These are phyloP conservation scores for Sturnus vulgaris DNA, from an alignment of 2,113 vertebrate genomes.

Conservation along the genomic window DNA sequence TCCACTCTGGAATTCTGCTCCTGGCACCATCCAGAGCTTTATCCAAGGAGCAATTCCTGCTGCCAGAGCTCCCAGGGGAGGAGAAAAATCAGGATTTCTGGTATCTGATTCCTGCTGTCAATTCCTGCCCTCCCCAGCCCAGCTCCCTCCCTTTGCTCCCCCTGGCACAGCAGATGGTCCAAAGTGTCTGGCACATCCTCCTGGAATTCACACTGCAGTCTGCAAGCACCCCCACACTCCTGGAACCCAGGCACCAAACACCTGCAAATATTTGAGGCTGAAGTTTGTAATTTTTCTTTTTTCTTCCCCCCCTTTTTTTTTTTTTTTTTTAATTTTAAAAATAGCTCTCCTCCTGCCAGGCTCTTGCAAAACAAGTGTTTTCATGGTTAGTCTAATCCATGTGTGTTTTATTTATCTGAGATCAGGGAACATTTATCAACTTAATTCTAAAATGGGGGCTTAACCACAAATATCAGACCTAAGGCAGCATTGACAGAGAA, in stretches of 20 bases:
- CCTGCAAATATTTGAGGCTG: constrained; percentile 19
- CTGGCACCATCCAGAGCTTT: neutral
- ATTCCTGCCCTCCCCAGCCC: neutral
- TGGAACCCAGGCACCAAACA: neutral
- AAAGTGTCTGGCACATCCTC: neutral
- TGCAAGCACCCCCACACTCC: neutral
- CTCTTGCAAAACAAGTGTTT: neutral
- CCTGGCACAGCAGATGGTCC: constrained; percentile 29
- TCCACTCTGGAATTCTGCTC: fast-evolving
- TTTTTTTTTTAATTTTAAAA: neutral
- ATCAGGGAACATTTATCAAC: neutral
- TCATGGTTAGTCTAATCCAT: neutral
- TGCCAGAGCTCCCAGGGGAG: neutral
- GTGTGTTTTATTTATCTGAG: neutral
- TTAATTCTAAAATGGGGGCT: neutral
- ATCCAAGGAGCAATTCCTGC: neutral
- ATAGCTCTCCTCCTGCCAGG: neutral
- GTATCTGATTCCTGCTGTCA: neutral
- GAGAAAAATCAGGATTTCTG: neutral
- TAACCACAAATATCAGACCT: neutral
- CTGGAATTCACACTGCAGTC: neutral
- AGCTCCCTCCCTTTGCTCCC: neutral
- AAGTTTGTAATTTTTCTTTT: neutral
- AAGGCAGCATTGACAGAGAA: neutral
- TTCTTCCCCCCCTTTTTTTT: neutral